Evolutionary conservation across 30 jellyfish, hydroid and myxozoan species (phyloP).

Genomic region (Turritopsis rubra): DNA sequence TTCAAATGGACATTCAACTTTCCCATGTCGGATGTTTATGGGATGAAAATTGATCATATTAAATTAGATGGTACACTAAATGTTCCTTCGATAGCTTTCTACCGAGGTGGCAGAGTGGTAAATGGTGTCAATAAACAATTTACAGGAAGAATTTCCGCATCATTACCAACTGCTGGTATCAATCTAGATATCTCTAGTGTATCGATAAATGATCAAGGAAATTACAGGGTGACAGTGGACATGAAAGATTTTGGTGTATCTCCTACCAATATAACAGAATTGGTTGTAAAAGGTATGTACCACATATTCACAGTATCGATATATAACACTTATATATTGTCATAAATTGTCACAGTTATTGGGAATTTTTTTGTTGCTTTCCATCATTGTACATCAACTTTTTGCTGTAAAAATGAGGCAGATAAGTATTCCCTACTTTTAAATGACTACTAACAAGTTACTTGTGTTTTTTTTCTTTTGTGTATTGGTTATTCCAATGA

Average conservation of each 20-base stretch:
- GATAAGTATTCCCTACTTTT: background rate
- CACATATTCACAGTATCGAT: background rate
- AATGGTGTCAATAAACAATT: background rate
- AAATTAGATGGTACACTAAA: background rate
- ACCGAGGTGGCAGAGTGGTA: background rate
- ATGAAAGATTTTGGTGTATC: background rate
- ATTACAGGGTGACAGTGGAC: background rate
- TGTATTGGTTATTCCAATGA: background rate
- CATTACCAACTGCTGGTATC: conserved; percentile 5
- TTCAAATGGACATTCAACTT: background rate
- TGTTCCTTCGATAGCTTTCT: background rate
- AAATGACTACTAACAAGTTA: background rate
- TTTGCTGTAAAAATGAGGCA: background rate
- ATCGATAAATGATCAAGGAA: background rate
- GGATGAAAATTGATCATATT: background rate
- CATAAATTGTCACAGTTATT: background rate
- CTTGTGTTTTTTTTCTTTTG: background rate
- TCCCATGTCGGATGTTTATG: background rate
- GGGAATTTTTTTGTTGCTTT: background rate
- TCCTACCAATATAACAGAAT: background rate
- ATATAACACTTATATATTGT: background rate
- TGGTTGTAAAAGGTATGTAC: conserved; percentile 1
- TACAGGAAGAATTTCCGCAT: background rate
- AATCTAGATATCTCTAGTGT: background rate
- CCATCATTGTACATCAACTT: background rate